Conservation (phyloP, 2,888 invertebrate genomes). For the Spodoptera exigua region DNA sequence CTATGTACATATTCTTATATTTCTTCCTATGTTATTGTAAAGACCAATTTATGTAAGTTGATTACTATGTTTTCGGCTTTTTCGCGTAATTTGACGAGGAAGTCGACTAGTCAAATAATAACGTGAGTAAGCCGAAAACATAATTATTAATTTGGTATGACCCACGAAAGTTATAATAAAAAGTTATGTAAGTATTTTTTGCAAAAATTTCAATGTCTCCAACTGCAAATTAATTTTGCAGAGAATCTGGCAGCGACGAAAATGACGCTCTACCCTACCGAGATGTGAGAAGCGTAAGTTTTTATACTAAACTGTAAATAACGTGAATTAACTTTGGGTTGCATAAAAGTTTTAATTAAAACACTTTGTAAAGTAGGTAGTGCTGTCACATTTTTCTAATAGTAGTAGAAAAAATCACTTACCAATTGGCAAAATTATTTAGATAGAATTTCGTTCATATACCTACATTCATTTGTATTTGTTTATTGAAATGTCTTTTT, state of each 20-base stretch:
- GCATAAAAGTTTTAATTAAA: conserved; percentile 25
- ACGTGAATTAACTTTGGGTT: conserved; percentile 30
- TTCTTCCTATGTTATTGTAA: no score
- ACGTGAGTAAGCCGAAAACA: no score
- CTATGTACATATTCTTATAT: no score
- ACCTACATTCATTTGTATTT: conserved; percentile 40
- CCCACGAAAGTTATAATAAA: no score
- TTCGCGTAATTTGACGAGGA: no score
- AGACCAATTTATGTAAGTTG: no score
- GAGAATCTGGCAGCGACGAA: conserved; percentile 97
- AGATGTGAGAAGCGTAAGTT: conserved; percentile 95
- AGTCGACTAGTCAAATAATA: no score
- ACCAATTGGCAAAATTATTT: conserved; percentile 29
- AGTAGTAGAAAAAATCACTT: conserved; percentile 43
- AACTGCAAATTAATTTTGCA: conserved; percentile 72
- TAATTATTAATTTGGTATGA: no score
- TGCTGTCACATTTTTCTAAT: conserved; percentile 43
- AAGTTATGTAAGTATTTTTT: no score
- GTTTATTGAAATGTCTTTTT: conserved; percentile 10
- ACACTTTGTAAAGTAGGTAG: conserved; percentile 48
- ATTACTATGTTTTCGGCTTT: no score
- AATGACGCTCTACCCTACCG: conserved; percentile 95
- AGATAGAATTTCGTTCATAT: conserved; percentile 30
- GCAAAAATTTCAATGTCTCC: no score
- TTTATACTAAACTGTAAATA: conserved; percentile 30